Conservation (phyloP, 1,140 invertebrate species). For the Nephotettix cincticeps region DNA sequence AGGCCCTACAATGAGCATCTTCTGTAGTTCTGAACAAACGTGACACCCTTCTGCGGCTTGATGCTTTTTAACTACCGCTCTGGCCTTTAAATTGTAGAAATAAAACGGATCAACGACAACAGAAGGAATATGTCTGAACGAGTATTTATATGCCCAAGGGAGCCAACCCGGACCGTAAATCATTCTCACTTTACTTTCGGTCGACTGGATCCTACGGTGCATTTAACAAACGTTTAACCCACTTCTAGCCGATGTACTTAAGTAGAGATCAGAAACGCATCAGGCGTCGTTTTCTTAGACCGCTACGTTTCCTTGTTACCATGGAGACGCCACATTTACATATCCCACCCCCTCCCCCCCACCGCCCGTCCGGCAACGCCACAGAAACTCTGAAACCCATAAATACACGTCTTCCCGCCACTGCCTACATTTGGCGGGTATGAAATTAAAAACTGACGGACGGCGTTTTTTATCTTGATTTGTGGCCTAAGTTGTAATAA, state of each 20-base stretch:
- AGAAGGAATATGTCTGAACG: too few species aligned
- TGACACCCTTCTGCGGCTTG: too few species aligned
- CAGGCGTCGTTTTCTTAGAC: background rate
- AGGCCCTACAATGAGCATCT: too few species aligned
- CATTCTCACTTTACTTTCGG: too few species aligned
- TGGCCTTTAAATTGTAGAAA: too few species aligned
- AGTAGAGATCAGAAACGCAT: background rate
- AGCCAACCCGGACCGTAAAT: too few species aligned
- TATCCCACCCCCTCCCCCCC: background rate
- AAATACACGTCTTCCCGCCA: background rate
- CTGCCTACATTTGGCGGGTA: background rate
- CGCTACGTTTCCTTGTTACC: background rate
- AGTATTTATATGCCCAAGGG: too few species aligned
- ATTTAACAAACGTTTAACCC: too few species aligned
- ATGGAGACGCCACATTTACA: background rate
- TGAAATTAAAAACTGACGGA: constrained; percentile 7
- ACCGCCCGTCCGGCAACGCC: background rate
- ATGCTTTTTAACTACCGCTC: too few species aligned
- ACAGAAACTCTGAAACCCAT: background rate
- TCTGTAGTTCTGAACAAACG: too few species aligned
- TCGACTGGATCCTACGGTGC: too few species aligned
- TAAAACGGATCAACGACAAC: too few species aligned
- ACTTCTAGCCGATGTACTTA: background rate
- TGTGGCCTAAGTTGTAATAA: background rate
- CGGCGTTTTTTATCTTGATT: background rate